These are phyloP conservation scores for Orius insidiosus DNA, from an alignment of 1,140 invertebrate species.

Conservation along the genomic window DNA sequence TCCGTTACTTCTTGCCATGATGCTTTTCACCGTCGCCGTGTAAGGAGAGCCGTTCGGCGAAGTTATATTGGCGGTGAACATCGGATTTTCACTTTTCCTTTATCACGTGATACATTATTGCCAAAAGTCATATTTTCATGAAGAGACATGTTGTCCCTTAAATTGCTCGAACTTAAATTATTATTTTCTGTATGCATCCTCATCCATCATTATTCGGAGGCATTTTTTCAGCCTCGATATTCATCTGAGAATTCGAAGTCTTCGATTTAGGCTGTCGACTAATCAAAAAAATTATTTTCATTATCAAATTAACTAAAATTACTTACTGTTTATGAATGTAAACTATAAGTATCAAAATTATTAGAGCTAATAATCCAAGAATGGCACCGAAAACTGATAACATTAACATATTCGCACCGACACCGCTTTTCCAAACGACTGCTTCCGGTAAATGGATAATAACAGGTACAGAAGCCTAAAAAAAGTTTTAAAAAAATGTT, in stretches of 20 bases:
- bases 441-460: constrained; percentile 46
- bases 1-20: constrained; percentile 20
- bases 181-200: constrained; percentile 17
- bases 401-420: constrained; percentile 36
- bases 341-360: constrained; percentile 51
- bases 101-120: constrained; percentile 8
- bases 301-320: not conserved
- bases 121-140: constrained; percentile 17
- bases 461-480: constrained; percentile 51
- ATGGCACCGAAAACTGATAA: constrained; percentile 51
- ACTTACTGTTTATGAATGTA: constrained; percentile 64
- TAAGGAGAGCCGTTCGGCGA: constrained; percentile 21
- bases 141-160: constrained; percentile 11
- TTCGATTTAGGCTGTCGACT: constrained; percentile 33
- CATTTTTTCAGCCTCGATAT: constrained; percentile 27
- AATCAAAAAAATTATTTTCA: constrained; percentile 18
- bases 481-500: constrained; percentile 5
- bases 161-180: constrained; percentile 7
- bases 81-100: constrained; percentile 22
- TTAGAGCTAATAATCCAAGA: constrained; percentile 47
- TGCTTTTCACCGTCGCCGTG: constrained; percentile 32
- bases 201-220: constrained; percentile 19
- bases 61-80: constrained; percentile 20
- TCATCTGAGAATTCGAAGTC: constrained; percentile 22
- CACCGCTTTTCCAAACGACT: constrained; percentile 30